Conservation (phyloP, 2,113 vertebrate genomes). For the Puffinus mauretanicus region DNA sequence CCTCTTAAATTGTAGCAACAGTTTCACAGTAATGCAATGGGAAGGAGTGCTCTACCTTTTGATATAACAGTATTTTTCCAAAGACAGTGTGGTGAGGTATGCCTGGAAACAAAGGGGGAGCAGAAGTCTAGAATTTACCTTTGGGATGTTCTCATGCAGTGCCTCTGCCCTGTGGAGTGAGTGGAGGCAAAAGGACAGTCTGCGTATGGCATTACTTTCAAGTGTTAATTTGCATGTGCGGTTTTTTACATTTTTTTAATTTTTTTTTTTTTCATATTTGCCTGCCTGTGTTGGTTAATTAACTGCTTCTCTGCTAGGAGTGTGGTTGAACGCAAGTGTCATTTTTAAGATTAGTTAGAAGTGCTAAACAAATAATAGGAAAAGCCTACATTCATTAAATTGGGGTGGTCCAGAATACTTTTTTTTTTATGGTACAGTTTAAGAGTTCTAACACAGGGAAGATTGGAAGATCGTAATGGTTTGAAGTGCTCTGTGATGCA, state of each 20-base stretch:
- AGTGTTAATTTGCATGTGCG: not conserved
- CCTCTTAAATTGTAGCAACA: not conserved
- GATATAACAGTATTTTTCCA: not conserved
- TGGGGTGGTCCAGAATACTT: not conserved
- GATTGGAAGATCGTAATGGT: not conserved
- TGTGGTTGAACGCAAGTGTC: not conserved
- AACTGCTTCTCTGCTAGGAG: not conserved
- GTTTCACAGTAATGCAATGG: not conserved
- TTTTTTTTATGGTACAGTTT: not conserved
- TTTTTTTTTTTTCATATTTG: not conserved
- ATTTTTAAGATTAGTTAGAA: not conserved
- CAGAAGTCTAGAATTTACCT: not conserved
- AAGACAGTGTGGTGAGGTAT: not conserved
- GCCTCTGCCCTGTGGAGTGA: not conserved
- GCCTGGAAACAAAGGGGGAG: not conserved
- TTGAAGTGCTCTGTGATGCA: not conserved
- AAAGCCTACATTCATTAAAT: not conserved
- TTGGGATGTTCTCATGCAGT: not conserved
- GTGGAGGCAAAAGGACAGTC: not conserved
- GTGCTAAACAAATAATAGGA: not conserved
- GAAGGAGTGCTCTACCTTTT: not conserved
- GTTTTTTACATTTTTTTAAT: not conserved
- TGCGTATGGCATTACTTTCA: not conserved
- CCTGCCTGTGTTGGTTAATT: not conserved
- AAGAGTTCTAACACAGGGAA: not conserved